Base-by-base conservation (phyloP, 2,113 vertebrate species). In the Glaucomys volans region DNA sequence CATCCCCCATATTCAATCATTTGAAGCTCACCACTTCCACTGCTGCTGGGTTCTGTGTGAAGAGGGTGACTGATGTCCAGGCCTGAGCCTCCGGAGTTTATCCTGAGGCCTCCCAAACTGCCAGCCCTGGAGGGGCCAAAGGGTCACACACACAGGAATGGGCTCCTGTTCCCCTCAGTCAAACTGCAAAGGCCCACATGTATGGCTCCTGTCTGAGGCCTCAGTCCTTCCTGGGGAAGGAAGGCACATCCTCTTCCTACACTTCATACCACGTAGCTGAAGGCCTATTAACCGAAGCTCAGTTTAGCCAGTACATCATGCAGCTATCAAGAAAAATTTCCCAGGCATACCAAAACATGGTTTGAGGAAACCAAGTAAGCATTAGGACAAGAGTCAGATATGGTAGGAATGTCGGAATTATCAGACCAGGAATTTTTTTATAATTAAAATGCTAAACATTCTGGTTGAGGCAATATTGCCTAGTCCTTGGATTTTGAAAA, bases 141-240 rank as follows among this genome's bases (percentile, higher is more conserved):
- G 32, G 30, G 22, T 52, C 3, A 2, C 8, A 16, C 5, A 6
- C 1, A 17, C 32, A 75, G 35, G 22, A 88, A 54, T 77, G 12
- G 32, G 8, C 9, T 42, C 1, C 32, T n/a, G 16, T 50, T 59
- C 8, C 16, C 17, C 18, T 47, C 1, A 0, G 54, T 8, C 12
- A 30, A 1, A 8, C 42, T 52, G 74, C 7, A 32, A 16, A 54
- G 64, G 35, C 35, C 32, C 50, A 67, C 16, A 24, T 30, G 7
- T 17, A 35, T 13, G 13, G 42, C 22, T 57, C 6, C 2, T 9
- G 13, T 52, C 42, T 66, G 37, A 37, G 11, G 42, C 26, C 77
- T 40, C 84, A 24, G 40, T 76, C 32, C 59, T 50, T n/a, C 24
- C 26, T 59, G 13, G 32, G 3, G 76, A 88, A 77, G 3, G 76